Percentiles rank a stretch among this genome's conserved stretches.
phyloP scores from a whole-genome alignment of 2,797 vertebrate species.

The Leuciscus waleckii region DNA sequence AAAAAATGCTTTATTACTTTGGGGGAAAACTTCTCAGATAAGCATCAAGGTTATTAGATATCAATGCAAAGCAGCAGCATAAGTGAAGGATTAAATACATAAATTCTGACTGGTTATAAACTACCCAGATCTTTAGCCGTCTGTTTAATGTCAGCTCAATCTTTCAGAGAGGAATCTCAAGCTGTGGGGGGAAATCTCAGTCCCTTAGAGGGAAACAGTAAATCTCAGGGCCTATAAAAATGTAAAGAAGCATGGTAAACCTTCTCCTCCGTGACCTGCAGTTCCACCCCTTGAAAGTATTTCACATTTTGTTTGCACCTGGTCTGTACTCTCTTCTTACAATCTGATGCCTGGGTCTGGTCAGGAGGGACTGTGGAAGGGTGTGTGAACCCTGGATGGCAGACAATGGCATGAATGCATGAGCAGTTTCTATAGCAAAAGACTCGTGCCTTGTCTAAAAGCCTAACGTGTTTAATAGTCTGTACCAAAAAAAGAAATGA shows the following conservation, averaged over 20 bases:
- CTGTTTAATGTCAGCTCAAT: slow-evolving; percentile 36
- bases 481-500: not conserved
- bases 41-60: not conserved
- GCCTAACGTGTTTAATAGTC: not conserved
- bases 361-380: slow-evolving; percentile 40
- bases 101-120: slow-evolving; percentile 12
- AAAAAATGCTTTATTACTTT: slow-evolving; percentile 6
- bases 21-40: slow-evolving; percentile 6
- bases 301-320: slow-evolving; percentile 66
- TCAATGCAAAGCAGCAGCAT: not conserved
- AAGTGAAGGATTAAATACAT: slow-evolving; percentile 1
- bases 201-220: slow-evolving; percentile 56
- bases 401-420: slow-evolving; percentile 26
- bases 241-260: slow-evolving; percentile 64
- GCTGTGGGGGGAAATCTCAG: slow-evolving; percentile 22
- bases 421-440: not conserved
- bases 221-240: slow-evolving; percentile 65
- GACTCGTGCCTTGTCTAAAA: not conserved
- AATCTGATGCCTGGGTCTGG: slow-evolving; percentile 46
- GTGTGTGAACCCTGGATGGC: slow-evolving; percentile 17
- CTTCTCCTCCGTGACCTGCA: slow-evolving; percentile 54
- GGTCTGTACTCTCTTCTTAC: slow-evolving; percentile 59
- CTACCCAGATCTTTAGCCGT: not conserved
- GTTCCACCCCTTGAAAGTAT: slow-evolving; percentile 59
- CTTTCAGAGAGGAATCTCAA: slow-evolving; percentile 32